Conservation (phyloP, 2,797 vertebrate genomes). For the Octomys mimax region DNA sequence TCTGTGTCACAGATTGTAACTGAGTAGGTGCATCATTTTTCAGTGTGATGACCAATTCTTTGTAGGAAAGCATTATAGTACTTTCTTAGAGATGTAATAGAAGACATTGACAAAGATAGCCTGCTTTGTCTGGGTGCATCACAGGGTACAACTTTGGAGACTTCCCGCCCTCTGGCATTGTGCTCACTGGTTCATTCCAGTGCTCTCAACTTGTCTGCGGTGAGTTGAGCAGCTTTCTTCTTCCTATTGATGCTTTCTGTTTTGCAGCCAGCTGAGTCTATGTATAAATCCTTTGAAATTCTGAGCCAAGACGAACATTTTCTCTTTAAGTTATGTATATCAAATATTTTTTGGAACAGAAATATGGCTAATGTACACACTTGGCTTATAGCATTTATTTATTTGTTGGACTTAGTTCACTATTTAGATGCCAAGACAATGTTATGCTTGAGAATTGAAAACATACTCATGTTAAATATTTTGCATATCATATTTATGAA, state of each 20-base stretch:
- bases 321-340: neutral
- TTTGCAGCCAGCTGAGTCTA: neutral
- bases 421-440: neutral
- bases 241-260: neutral
- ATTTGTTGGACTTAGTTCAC: neutral
- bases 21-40: neutral
- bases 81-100: neutral
- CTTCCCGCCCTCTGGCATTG: neutral
- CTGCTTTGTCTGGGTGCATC: neutral
- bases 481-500: neutral
- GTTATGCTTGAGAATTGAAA: neutral
- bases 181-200: neutral
- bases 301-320: neutral
- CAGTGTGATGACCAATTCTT: neutral
- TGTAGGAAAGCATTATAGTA: neutral
- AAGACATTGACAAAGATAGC: neutral
- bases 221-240: neutral
- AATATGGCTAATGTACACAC: neutral
- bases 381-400: slow-evolving; percentile 1
- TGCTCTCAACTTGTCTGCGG: neutral
- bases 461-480: neutral
- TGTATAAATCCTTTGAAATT: neutral
- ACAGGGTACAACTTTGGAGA: neutral
- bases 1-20: neutral
- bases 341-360: neutral